Conservation (phyloP, 2,888 invertebrate species). For the Marronus borbonicus region DNA sequence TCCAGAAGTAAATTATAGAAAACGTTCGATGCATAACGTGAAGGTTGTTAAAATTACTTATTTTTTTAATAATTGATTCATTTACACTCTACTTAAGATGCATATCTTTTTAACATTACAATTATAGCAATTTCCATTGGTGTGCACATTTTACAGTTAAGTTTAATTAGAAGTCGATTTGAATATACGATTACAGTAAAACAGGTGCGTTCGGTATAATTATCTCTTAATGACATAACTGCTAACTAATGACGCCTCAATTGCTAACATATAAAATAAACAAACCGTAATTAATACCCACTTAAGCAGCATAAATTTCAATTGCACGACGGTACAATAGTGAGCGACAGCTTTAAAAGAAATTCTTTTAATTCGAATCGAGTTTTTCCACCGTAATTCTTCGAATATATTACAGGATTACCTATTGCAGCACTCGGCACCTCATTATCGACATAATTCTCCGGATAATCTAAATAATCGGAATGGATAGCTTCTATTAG, state of each 20-base stretch:
- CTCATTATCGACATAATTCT: slow-evolving; percentile 16
- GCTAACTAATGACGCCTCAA: slow-evolving; percentile 20
- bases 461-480: background rate
- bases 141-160: slow-evolving; percentile 5
- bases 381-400: background rate
- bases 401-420: background rate
- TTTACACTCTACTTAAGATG: too few species aligned
- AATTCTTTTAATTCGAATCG: background rate
- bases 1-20: too few species aligned
- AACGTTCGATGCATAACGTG: too few species aligned
- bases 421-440: background rate
- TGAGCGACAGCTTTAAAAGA: background rate
- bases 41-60: too few species aligned
- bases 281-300: background rate
- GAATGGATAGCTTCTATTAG: slow-evolving; percentile 11
- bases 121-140: background rate
- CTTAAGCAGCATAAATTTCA: slow-evolving; percentile 9
- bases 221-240: slow-evolving; percentile 35
- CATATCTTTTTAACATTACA: too few species aligned
- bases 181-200: slow-evolving; percentile 3
- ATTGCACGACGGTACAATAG: background rate
- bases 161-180: slow-evolving; percentile 15
- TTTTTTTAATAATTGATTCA: too few species aligned
- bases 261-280: background rate
- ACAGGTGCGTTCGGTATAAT: slow-evolving; percentile 26